Base-by-base conservation (phyloP, 2,888 invertebrate species). In the Scaptomyza polygonia region DNA sequence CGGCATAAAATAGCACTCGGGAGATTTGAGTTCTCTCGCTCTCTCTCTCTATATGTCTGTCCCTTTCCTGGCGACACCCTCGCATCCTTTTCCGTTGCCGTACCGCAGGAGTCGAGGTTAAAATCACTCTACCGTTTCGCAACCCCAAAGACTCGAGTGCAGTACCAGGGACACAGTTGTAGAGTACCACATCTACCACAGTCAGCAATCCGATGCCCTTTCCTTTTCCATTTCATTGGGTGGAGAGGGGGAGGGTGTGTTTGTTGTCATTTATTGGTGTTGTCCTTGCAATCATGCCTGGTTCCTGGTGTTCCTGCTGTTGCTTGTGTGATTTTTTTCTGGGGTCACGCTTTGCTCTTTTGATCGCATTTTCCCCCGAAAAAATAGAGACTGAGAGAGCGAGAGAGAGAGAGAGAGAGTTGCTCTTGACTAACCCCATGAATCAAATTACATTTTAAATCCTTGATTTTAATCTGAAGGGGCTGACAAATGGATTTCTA, bases 371-470 rank as follows among this genome's bases (percentile, higher is more conserved):
- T 52, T 59, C 58, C 42, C 32, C n/a, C n/a, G 30, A 21, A 21
- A 21, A 21, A 3, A 4, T 4, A 2, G 21, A 21, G 21, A n/a
- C n/a, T 16, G 29, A 18, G 45, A 12, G 45, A 18, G 18, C 18
- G 29, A 47, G 30, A 12, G 12, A 7, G 16, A 16, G 39, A 18
- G 30, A n/a, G 18, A 18, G 18, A 7, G 14, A 36, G 30, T 48
- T 32, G 32, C 58, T 57, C 47, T 62, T 54, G 61, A 45, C 57
- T 49, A 68, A 65, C 62, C 62, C 79, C 82, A 86, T 90, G 90
- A 88, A 89, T 90, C 90, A 90, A 90, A 90, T 90, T 90, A 90
- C 90, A 88, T 79, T 90, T 90, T 88, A 90, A 90, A 86, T 89
- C 90, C 89, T 90, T 88, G 89, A 90, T 89, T 89, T 86, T 89